Evolutionary conservation across 2,888 invertebrate genomes (phyloP), one percentile per base, ranked within the genome.

Genomic region (Abrostola triplasia): DNA sequence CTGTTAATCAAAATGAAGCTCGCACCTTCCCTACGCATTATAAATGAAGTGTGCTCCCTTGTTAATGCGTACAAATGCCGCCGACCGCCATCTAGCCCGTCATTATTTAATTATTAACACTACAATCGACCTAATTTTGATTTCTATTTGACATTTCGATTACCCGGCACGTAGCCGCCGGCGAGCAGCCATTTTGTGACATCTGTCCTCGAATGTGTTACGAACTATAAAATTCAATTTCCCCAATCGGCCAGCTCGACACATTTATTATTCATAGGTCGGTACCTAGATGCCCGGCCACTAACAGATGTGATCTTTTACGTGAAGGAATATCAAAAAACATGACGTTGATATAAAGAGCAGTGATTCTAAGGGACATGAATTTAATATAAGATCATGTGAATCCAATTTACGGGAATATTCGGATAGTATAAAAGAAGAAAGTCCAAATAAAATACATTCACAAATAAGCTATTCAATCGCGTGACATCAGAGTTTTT

Each of bases 171-270:
- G 85, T 87, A 86, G 90, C 92, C 92, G 88, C 84, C 86, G 91
- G 91, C 92, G 83, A 82, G 87, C 89, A 84, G 89, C 89, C 90
- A 93, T 93, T 93, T 91, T 92, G 91, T 92, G 93, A 94, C 94
- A 94, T 94, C 94, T 94, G 94, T 94, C 93, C 91, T 92, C 89
- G 84, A 89, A 90, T 93, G 93, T 93, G 93, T 93, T 93, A 88
- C 91, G 87, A 93, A 90, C 93, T 94, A 94, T 93, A 94, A 94
- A 94, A 94, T 94, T 94, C 94, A 94, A 94, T 94, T 94, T 94
- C 93, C 94, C 92, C 93, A 93, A 94, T 93, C 93, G 94, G 92
- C 90, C 85, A 89, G 89, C 90, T 88, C 92, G 91, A 86, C 90
- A 90, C 93, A 94, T 94, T 94, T 94, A 94, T 94, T 94, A 94